Base-by-base conservation (phyloP, 1,140 invertebrate species). In the Achroia grisella region DNA sequence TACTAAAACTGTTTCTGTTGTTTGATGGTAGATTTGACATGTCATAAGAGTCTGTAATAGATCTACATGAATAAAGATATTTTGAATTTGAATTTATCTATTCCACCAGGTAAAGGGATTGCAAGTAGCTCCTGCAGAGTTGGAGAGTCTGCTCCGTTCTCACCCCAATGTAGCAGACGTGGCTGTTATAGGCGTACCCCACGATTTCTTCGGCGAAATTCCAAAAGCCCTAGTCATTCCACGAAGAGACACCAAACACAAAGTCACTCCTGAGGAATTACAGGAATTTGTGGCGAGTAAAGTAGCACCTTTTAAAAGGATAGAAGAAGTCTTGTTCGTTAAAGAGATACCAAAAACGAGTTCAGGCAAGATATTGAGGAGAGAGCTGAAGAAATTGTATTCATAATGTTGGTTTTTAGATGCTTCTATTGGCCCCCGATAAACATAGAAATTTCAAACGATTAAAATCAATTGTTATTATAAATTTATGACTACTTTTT, bases 71-170 rank as follows among this genome's bases (percentile, higher is more conserved):
- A n/a, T n/a, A n/a, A n/a, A n/a, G n/a, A n/a, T n/a, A n/a, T n/a
- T n/a, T n/a, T n/a, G n/a, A n/a, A n/a, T n/a, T n/a, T n/a, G n/a
- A n/a, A 48, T 39, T 14, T 8, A 8, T 27, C 12, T 45, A 35
- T 34, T 50, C 14, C 2, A 23, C 6, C 58, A 88, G 84, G 87
- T 88, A 1, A 91, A 90, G 79, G 90, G 89, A 0, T 89, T 89
- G 66, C 89, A 96, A 91, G 96, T 98, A 9, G 89, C 95, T 0
- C 96, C 96, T 15, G 94, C 95, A 0, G 95, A 97, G 78, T 68
- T 98, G 23, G 96, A 98, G 87, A 92, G 90, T 15, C 54, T 97
- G 8, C 74, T 98, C 9, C 84, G 94, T 35, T 88, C 86, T 31
- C 93, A 97, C 83, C 91, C 93, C 0, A 89, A 89, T 8, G 88